These are phyloP conservation scores for Phymatocera aterrima DNA, from an alignment of 2,888 invertebrate species.

Conservation along the genomic window DNA sequence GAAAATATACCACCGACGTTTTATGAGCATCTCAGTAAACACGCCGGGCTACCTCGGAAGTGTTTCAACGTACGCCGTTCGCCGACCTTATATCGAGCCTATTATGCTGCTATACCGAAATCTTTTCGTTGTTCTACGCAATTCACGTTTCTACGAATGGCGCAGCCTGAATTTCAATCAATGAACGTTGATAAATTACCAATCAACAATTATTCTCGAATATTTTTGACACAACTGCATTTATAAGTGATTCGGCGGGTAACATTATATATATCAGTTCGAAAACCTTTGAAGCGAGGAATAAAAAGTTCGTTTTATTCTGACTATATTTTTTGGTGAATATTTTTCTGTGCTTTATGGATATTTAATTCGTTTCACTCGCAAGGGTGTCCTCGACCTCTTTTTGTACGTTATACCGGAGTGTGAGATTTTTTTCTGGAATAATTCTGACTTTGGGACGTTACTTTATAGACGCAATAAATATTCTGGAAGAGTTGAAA, in stretches of 20 bases:
- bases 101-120: neutral
- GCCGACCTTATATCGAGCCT: constrained; percentile 10
- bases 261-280: too few species aligned
- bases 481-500: constrained; percentile 55
- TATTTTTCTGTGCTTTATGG: constrained; percentile 20
- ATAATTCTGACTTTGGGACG: constrained; percentile 49
- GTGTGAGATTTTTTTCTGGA: constrained; percentile 22
- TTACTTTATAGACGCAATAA: constrained; percentile 57
- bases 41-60: neutral
- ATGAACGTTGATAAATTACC: too few species aligned
- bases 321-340: too few species aligned
- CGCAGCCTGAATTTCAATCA: neutral
- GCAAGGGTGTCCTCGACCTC: constrained; percentile 19
- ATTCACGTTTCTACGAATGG: neutral
- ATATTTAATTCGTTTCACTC: constrained; percentile 25
- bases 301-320: too few species aligned
- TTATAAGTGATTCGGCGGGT: too few species aligned
- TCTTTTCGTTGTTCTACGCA: neutral
- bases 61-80: neutral
- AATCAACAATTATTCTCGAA: too few species aligned
- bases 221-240: too few species aligned
- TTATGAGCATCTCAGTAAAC: constrained; percentile 38
- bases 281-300: too few species aligned
- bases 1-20: constrained; percentile 36
- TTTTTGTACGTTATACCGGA: constrained; percentile 29